These are phyloP conservation scores for Idaea aversata DNA, from an alignment of 2,888 invertebrate genomes.

Conservation along the genomic window DNA sequence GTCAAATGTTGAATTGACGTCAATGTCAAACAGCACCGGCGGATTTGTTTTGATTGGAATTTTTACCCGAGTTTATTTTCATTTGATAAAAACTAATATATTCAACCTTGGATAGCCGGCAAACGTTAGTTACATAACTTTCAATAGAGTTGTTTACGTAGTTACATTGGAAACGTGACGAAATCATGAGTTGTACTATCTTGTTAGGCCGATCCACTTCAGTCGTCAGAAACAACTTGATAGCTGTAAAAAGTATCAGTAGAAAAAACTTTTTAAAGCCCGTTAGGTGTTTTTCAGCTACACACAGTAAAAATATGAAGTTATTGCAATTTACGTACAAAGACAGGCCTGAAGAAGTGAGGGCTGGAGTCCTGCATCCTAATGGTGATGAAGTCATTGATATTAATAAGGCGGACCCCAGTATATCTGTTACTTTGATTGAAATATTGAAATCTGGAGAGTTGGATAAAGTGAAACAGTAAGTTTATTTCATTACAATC, in stretches of 20 bases:
- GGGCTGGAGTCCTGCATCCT: conserved; percentile 82
- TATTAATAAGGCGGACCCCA: conserved; percentile 80
- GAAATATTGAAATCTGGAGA: conserved; percentile 64
- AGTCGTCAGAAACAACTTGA: conserved; percentile 20
- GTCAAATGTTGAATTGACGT: neutral
- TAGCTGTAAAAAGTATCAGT: conserved; percentile 32
- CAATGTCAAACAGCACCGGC: neutral
- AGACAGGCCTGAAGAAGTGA: conserved; percentile 78
- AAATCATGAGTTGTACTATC: conserved; percentile 42
- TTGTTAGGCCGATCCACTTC: conserved; percentile 33
- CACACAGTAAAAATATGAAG: conserved; percentile 77
- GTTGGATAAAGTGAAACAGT: conserved; percentile 56
- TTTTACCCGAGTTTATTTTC: neutral
- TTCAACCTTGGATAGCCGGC: neutral
- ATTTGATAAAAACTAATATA: neutral
- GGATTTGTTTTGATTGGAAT: neutral
- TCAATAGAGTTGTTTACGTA: conserved; percentile 29
- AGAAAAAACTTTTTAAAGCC: conserved; percentile 22
- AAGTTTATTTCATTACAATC: conserved; percentile 31
- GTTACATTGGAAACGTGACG: conserved; percentile 37
- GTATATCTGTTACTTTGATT: conserved; percentile 63
- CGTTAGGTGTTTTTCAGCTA: conserved; percentile 45
- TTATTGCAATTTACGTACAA: conserved; percentile 84
- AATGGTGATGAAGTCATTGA: conserved; percentile 83
- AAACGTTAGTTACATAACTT: conserved; percentile 29